These are phyloP conservation scores for Coregonus clupeaformis DNA, from an alignment of 2,113 vertebrate genomes.

Conservation along the genomic window DNA sequence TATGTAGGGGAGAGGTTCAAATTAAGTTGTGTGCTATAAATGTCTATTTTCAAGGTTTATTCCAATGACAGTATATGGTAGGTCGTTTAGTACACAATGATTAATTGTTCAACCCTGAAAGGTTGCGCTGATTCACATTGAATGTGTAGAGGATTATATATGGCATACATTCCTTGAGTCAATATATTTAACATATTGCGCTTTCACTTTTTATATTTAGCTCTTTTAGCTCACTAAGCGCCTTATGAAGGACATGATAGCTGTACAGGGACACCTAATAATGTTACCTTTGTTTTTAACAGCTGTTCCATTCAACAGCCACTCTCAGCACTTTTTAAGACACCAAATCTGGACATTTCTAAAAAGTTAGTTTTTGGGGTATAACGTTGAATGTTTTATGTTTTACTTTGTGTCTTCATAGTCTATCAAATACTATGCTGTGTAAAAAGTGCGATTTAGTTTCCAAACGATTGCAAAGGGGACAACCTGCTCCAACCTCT, in stretches of 20 bases:
- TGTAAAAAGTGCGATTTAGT: background rate
- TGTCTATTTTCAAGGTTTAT: constrained; percentile 21
- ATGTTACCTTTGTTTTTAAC: constrained; percentile 30
- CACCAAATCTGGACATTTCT: constrained; percentile 52
- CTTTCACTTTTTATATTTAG: constrained; percentile 24
- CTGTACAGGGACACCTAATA: constrained; percentile 5
- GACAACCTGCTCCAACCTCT: background rate
- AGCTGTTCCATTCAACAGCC: constrained; percentile 50
- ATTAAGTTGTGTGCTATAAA: constrained; percentile 28
- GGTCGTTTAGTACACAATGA: constrained; percentile 20
- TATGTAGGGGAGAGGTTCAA: constrained; percentile 52
- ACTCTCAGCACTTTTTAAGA: constrained; percentile 63
- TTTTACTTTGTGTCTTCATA: background rate
- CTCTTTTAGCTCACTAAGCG: constrained; percentile 60
- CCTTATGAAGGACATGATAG: constrained; percentile 60
- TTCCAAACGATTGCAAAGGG: background rate
- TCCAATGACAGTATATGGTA: constrained; percentile 22
- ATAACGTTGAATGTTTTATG: background rate
- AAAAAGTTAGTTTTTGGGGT: too few relatives aligned
- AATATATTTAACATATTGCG: constrained; percentile 39
- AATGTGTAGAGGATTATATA: constrained; percentile 61
- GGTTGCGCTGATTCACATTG: constrained; percentile 70
- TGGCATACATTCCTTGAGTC: constrained; percentile 55
- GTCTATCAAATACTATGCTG: background rate
- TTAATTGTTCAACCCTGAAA: constrained; percentile 52